These are phyloP conservation scores for Morus bassanus DNA, from an alignment of 2,797 vertebrate genomes.

Conservation along the genomic window DNA sequence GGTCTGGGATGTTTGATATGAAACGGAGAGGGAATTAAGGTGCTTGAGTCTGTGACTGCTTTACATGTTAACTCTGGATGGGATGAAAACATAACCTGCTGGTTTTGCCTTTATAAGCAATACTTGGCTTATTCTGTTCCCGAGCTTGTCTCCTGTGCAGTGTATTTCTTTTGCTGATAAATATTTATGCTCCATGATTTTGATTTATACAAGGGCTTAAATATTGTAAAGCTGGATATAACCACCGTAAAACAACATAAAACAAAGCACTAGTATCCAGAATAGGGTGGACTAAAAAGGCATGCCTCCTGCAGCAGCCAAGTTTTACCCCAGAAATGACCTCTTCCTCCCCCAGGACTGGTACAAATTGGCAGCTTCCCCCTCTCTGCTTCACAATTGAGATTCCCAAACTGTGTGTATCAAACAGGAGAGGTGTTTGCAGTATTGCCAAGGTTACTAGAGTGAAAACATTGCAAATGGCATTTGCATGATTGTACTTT, in stretches of 20 bases:
- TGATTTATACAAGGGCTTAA: slow-evolving; percentile 62
- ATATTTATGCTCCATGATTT: slow-evolving; percentile 60
- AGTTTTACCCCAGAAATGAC: slow-evolving; percentile 18
- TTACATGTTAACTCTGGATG: not conserved
- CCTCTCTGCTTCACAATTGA: slow-evolving; percentile 27
- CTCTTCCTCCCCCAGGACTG: not conserved
- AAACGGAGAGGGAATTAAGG: not conserved
- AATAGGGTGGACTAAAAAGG: not conserved
- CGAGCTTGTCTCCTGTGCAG: slow-evolving; percentile 26
- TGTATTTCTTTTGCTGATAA: slow-evolving; percentile 58
- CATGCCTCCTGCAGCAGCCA: not conserved
- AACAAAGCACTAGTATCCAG: not conserved
- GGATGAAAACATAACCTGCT: not conserved
- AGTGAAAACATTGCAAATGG: slow-evolving; percentile 69
- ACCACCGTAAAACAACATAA: slow-evolving; percentile 5
- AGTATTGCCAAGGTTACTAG: slow-evolving; percentile 68
- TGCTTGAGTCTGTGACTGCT: not conserved
- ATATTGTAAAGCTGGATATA: slow-evolving; percentile 41
- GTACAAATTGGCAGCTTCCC: slow-evolving; percentile 2
- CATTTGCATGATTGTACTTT: slow-evolving; percentile 71
- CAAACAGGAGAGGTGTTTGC: slow-evolving; percentile 66
- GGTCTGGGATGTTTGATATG: not conserved
- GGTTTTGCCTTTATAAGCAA: slow-evolving; percentile 35
- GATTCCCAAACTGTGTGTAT: slow-evolving; percentile 49
- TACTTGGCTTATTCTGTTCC: slow-evolving; percentile 4